Base-by-base conservation (phyloP, 2,888 invertebrate genomes). In the Fragum fragum region DNA sequence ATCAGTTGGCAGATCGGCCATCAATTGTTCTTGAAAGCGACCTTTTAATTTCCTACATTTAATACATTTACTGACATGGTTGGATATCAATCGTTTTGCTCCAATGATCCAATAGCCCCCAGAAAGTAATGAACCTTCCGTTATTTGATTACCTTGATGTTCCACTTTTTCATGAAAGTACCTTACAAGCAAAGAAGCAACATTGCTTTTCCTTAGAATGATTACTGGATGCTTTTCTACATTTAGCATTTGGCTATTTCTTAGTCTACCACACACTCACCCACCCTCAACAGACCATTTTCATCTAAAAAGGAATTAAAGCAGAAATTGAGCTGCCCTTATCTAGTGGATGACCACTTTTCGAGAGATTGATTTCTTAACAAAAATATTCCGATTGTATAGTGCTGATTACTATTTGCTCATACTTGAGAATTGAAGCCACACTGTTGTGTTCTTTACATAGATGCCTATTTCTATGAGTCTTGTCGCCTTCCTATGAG, bases 1-100 rank as follows among this genome's bases (percentile, higher is more conserved):
- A 57, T 57, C 57, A 23, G 57, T 2, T 28, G 57, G 57, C 3
- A 57, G 57, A 57, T 57, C 57, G 23, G 57, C 57, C 57, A 57
- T 57, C 2, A n/a, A 14, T 26, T 6, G 57, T 5, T 57, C 57
- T 57, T 57, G 57, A 23, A 57, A 57, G 21, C 57, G 11, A 23
- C 57, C 57, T 11, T 23, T n/a, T 21, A 57, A 57, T 23, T 57
- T 57, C n/a, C 57, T 6, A 57, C 57, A 57, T 23, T 57, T 57
- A 6, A 66, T 23, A 39, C 39, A 66, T n/a, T 39, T 16, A 21
- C 18, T 11, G 21, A 63, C 3, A 3, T 29, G 16, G 7, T 1
- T 29, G 3, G 26, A 7, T 2, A 61, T 28, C 29, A 61, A 32
- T 6, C 61, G 28, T 32, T 61, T 61, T 26, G 29, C 61, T 1